A percentile compares a stretch with the other conserved stretches of the same genome.
Conservation (phyloP, 2,797 vertebrate species). For the Channallabes apus region DNA sequence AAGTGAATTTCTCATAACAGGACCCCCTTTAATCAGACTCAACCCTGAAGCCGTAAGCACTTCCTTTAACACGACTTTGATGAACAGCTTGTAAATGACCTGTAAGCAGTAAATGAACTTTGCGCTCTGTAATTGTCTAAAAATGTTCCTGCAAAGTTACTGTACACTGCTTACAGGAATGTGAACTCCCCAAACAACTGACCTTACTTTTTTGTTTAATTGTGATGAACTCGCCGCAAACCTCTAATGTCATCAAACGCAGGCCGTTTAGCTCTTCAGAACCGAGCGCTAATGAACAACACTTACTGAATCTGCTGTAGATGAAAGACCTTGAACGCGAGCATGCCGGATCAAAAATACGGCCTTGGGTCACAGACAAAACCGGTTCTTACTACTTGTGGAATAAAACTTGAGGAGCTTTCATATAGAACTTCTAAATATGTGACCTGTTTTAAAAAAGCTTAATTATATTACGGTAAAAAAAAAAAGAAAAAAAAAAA, state of each 20-base stretch:
- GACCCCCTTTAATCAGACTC: not conserved
- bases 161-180: not conserved
- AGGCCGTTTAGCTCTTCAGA: not conserved
- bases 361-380: not conserved
- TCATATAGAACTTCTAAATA: no score
- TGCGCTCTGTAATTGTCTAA: not conserved
- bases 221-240: slow-evolving; percentile 8
- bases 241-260: slow-evolving; percentile 1
- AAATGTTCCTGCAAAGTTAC: not conserved
- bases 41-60: not conserved
- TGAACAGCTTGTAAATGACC: not conserved
- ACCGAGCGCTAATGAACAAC: slow-evolving; percentile 4
- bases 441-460: no score
- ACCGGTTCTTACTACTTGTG: no score
- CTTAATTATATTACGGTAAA: no score
- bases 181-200: not conserved
- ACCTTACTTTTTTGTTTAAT: slow-evolving; percentile 3
- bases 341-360: not conserved
- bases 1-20: no score
- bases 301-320: not conserved
- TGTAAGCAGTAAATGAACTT: not conserved
- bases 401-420: no score
- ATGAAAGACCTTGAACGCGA: slow-evolving; percentile 4
- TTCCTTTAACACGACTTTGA: not conserved
- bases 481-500: no score